These are phyloP conservation scores for Carterocephalus palaemon DNA, from an alignment of 2,888 invertebrate genomes.

Conservation along the genomic window DNA sequence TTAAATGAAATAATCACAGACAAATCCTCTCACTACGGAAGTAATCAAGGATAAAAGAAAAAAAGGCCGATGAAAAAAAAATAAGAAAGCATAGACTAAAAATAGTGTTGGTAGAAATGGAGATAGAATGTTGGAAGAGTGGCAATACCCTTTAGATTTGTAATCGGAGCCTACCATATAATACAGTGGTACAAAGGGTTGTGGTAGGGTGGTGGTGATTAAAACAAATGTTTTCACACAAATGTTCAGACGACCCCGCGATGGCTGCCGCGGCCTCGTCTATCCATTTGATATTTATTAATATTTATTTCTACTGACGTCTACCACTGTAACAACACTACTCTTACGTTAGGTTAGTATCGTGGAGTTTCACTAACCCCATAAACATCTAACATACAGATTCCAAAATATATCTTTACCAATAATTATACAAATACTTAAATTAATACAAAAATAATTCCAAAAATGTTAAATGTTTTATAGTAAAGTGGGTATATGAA, in stretches of 20 bases:
- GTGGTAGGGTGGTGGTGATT: slow-evolving; percentile 30
- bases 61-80: too few relatives aligned
- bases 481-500: slow-evolving; percentile 67
- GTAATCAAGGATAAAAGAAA: too few relatives aligned
- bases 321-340: slow-evolving; percentile 29
- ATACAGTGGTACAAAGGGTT: not conserved
- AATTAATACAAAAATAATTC: slow-evolving; percentile 29
- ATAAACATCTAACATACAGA: slow-evolving; percentile 28
- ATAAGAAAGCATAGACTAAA: too few relatives aligned
- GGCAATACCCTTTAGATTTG: too few relatives aligned
- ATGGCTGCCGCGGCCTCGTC: slow-evolving; percentile 69
- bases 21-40: too few relatives aligned
- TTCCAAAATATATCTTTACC: slow-evolving; percentile 24
- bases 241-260: slow-evolving; percentile 61
- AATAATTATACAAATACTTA: slow-evolving; percentile 15
- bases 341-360: not conserved
- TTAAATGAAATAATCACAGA: too few relatives aligned
- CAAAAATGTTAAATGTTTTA: slow-evolving; percentile 21
- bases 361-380: slow-evolving; percentile 28
- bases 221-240: slow-evolving; percentile 47
- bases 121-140: too few relatives aligned
- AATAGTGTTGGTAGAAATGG: too few relatives aligned
- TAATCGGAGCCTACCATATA: too few relatives aligned
- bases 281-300: slow-evolving; percentile 58
- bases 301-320: slow-evolving; percentile 29